Conservation (phyloP, 2,113 vertebrate species). For the Hippocampus zosterae region DNA sequence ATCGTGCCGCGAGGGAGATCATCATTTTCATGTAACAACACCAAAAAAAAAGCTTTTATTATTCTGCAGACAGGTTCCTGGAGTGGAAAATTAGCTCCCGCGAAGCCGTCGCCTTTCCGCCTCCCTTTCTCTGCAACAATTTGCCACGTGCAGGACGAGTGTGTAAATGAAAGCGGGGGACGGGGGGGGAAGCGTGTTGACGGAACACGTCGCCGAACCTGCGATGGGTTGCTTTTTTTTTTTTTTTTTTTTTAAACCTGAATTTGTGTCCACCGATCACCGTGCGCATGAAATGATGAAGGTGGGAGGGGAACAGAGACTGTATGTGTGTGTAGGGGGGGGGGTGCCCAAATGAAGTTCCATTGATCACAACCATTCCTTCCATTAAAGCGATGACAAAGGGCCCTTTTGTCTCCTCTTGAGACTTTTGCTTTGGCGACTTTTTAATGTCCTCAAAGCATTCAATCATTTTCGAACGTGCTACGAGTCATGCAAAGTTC, state of each 20-base stretch:
- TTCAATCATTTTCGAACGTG: slow-evolving; percentile 37
- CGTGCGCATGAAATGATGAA: too few relatives aligned
- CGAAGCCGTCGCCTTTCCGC: slow-evolving; percentile 40
- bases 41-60: slow-evolving; percentile 59
- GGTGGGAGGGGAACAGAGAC: too few relatives aligned
- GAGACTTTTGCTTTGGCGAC: not conserved
- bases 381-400: slow-evolving; percentile 5
- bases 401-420: not conserved
- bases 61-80: slow-evolving; percentile 67
- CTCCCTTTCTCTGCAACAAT: slow-evolving; percentile 46
- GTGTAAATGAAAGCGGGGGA: slow-evolving; percentile 58
- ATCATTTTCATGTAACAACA: slow-evolving; percentile 65
- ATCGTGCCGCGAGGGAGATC: slow-evolving; percentile 63
- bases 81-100: slow-evolving; percentile 70
- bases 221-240: slow-evolving; percentile 11
- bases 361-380: not conserved
- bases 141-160: slow-evolving; percentile 51
- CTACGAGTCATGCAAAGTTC: slow-evolving; percentile 31
- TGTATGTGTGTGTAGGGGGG: too few relatives aligned
- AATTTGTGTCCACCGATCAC: too few relatives aligned
- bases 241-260: too few relatives aligned
- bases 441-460: slow-evolving; percentile 9
- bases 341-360: too few relatives aligned
- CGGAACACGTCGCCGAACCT: slow-evolving; percentile 49
- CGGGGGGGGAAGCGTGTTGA: too few relatives aligned